Base-by-base conservation (phyloP, 1,140 invertebrate genomes). In the Drosophila pandora region DNA sequence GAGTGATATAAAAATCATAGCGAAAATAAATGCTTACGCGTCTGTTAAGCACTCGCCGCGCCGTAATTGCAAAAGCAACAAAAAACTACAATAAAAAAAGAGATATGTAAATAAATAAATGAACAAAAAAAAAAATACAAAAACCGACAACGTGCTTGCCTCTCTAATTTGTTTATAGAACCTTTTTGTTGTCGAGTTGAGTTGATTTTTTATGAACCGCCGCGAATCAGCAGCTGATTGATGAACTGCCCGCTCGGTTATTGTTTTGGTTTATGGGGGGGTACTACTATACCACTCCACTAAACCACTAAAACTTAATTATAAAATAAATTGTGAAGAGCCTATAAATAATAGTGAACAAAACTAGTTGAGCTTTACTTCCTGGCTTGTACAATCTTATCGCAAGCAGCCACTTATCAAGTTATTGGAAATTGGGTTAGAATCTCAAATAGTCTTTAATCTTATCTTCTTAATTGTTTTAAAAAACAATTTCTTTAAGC, bases 1-100 rank as follows among this genome's bases (percentile, higher is more conserved):
- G 72, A 84, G 73, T 81, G 77, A 85, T 84, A 85, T 80, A 77
- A 75, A 85, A 85, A 87, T 76, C 65, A 85, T 78, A 75, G 82
- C 81, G 68, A 76, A 87, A 82, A 87, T 85, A 82, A 82, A 82
- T 87, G 78, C 64, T 88, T 87, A 87, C 82, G 83, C 82, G 82
- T 68, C 68, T 75, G 57, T 67, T 72, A 76, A 72, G 57, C 62
- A 81, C 57, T 67, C 34, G 30, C 22, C 52, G 48, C 47, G 22
- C 25, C 17, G 69, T 74, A 74, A 74, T 74, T 74, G 71, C 71
- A 74, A 53, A 43, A 39, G 58, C 63, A 37, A 62, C 34, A 67
- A 52, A 52, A 50, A 54, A 8, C 21, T 17, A 17, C 17, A 17
- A 10, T 4, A 7, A 32, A 28, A 7, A 17, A 56, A 50, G 34